These are phyloP conservation scores for Ceyx margarethae DNA, from an alignment of 2,113 vertebrate genomes.

Conservation along the genomic window DNA sequence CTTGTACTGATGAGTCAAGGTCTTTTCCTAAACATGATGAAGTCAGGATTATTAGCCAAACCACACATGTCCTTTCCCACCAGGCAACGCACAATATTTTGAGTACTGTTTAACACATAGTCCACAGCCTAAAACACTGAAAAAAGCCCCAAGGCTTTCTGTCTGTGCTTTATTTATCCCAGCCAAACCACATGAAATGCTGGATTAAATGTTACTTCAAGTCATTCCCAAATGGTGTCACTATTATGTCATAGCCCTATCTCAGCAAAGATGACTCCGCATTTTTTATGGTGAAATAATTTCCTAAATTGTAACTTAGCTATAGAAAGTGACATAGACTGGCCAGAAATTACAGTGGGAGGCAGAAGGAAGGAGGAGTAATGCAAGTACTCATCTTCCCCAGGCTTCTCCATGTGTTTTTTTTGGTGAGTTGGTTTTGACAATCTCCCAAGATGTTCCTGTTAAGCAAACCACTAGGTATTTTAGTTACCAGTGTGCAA, in stretches of 20 bases:
- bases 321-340: neutral
- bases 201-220: conserved; percentile 1
- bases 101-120: neutral
- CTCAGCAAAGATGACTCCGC: neutral
- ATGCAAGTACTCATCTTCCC: neutral
- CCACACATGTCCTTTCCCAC: neutral
- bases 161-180: neutral
- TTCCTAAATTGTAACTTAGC: neutral
- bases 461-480: neutral
- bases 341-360: neutral
- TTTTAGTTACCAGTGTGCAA: neutral
- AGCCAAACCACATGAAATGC: neutral
- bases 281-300: neutral
- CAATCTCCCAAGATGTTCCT: neutral
- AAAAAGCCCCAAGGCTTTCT: neutral
- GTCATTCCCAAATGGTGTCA: neutral
- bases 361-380: neutral
- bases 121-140: neutral
- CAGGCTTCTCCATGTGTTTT: neutral
- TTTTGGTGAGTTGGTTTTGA: neutral
- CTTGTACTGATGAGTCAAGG: neutral
- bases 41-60: neutral
- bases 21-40: neutral
- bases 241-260: neutral
- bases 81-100: neutral